These are phyloP conservation scores for Eubasilissa regina DNA, from an alignment of 1,140 invertebrate species.

Conservation along the genomic window DNA sequence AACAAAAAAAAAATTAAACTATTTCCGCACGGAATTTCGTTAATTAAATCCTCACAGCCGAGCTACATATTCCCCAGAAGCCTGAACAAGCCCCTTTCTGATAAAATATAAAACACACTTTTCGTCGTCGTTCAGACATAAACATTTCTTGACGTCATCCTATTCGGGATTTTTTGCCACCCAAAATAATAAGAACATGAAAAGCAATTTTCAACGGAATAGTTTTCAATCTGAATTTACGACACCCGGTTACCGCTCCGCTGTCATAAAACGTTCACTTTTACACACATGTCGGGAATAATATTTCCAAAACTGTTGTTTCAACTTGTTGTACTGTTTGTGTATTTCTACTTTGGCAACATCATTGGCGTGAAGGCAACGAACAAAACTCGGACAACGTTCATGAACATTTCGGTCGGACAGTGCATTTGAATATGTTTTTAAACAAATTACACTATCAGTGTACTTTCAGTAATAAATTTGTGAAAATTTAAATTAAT, in stretches of 20 bases:
- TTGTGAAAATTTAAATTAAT: no score
- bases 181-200: slow-evolving; percentile 48
- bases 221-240: slow-evolving; percentile 47
- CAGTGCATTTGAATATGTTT: no score
- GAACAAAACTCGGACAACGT: no score
- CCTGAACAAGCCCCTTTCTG: neutral
- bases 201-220: slow-evolving; percentile 45
- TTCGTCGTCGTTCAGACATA: slow-evolving; percentile 28
- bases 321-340: slow-evolving; percentile 34
- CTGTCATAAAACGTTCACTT: slow-evolving; percentile 40
- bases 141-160: slow-evolving; percentile 42
- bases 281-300: slow-evolving; percentile 45
- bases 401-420: no score
- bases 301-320: slow-evolving; percentile 45
- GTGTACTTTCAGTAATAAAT: no score
- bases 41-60: slow-evolving; percentile 8
- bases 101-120: slow-evolving; percentile 33
- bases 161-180: slow-evolving; percentile 35
- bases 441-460: no score
- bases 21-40: neutral
- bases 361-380: no score
- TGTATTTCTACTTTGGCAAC: neutral
- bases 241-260: slow-evolving; percentile 42
- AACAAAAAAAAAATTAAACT: neutral
- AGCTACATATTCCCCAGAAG: neutral